Conservation (phyloP, 2,797 vertebrate genomes). For the Lepilemur ruficaudatus region DNA sequence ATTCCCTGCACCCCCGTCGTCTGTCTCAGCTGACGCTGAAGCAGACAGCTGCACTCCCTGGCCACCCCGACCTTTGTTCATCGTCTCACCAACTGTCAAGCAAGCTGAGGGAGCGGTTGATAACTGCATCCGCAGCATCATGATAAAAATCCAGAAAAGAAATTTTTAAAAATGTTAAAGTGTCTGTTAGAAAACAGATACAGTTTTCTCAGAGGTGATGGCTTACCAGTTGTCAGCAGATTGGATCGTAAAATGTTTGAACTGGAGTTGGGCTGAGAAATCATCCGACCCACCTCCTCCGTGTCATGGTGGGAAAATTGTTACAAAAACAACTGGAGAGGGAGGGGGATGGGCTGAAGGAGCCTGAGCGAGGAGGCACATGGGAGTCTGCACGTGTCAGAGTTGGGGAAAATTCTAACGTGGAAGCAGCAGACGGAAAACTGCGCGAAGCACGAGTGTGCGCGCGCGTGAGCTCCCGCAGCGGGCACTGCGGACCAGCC, state of each 20-base stretch:
- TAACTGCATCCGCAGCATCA: background rate
- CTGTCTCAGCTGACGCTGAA: background rate
- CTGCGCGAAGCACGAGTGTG: accelerated
- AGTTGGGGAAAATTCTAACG: too few relatives aligned
- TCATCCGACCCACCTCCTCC: background rate
- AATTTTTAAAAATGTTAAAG: background rate
- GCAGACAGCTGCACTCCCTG: background rate
- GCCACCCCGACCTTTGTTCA: background rate
- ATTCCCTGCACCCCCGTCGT: background rate
- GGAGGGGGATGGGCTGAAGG: background rate
- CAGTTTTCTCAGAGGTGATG: background rate
- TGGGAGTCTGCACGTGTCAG: too few relatives aligned
- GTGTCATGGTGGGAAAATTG: background rate
- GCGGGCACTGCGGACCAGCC: too few relatives aligned
- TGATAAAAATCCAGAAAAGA: background rate
- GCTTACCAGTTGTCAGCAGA: background rate
- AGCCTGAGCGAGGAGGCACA: background rate
- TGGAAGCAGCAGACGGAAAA: too few relatives aligned
- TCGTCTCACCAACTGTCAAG: background rate
- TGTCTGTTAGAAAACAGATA: background rate
- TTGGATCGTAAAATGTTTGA: background rate
- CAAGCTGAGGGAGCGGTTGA: background rate
- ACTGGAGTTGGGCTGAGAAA: background rate
- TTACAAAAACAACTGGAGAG: background rate
- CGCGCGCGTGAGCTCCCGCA: background rate